Evolutionary conservation across 2,113 vertebrate species (phyloP).

Genomic region (Thamnophis sirtalis): DNA sequence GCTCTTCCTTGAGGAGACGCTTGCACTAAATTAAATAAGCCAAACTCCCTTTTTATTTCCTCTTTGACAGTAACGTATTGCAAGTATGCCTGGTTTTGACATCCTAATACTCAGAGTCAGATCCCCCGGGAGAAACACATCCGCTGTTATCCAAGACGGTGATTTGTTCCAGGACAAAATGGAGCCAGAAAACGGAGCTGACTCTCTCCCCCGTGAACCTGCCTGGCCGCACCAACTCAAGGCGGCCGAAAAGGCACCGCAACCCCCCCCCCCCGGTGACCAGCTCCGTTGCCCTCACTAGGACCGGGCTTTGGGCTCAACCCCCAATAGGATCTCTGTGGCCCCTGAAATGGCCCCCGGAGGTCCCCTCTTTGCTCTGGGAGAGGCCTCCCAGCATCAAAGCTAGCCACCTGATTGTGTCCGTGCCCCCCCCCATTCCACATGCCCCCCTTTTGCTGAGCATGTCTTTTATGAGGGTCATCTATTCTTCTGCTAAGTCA

Average conservation of each 20-base stretch:
- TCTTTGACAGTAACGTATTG: conserved; percentile 68
- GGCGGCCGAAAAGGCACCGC: rapidly evolving
- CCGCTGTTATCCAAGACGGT: conserved; percentile 50
- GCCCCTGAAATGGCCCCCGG: not conserved
- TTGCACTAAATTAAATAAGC: conserved; percentile 67
- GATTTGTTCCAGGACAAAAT: conserved; percentile 47
- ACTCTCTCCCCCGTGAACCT: not conserved
- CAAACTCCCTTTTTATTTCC: conserved; percentile 65
- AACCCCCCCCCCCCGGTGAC: not conserved
- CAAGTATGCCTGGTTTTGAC: conserved; percentile 62
- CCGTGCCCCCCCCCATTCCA: not conserved
- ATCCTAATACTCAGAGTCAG: conserved; percentile 66
- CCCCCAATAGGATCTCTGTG: not conserved
- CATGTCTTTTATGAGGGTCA: not conserved
- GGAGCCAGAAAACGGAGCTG: conserved; percentile 28
- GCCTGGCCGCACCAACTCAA: not conserved
- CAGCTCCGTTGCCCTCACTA: not conserved
- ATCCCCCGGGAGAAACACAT: conserved; percentile 65
- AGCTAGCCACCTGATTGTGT: not conserved
- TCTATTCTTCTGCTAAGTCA: not conserved
- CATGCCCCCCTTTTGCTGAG: not conserved
- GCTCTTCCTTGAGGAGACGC: conserved; percentile 17
- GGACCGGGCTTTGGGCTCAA: not conserved
- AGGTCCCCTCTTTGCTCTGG: not conserved
- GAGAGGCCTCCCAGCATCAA: not conserved